Base-by-base conservation (phyloP, 2,113 vertebrate species). In the Cyrtonyx montezumae region DNA sequence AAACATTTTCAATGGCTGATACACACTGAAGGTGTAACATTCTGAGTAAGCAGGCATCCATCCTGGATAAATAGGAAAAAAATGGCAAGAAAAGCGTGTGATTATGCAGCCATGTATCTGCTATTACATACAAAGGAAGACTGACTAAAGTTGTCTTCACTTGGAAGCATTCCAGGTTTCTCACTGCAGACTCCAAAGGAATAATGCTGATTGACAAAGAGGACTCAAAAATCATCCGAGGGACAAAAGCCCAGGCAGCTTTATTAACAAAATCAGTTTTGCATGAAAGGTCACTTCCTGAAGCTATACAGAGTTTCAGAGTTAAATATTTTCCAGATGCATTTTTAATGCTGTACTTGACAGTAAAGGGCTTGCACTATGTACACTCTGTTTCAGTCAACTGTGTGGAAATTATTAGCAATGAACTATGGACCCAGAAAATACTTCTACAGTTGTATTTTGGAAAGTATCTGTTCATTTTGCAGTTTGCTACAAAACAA, bases 401-500 rank as follows among this genome's bases (percentile, higher is more conserved):
- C 42, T 79, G 46, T 21, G 74, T 43, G 46, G 22, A 85, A 88
- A 25, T 70, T 59, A 59, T 51, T 36, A 68, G 51, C 43, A 66
- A 37, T 28, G 63, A 78, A 79, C 86, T n/a, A 68, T n/a, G 59
- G 21, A 68, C 63, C 71, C 73, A 94, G 75, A 71, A 91, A 82
- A 78, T 22, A 55, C 26, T 80, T 61, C 56, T 82, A 16, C 40
- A 80, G 36, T 7, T 45, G 28, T 69, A 74, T 37, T 70, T 75
- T 78, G 28, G 34, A 88, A 96, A 84, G 76, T 15, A 78, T 46
- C 79, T 10, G 19, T 76, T 87, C 34, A 56, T 19, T 73, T 85
- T 80, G 55, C 76, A 70, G 71, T 77, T 83, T 83, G 45, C 65
- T 84, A 69, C 32, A 79, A 84, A 94, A 82, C 76, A 89, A 84